A percentile compares a stretch with the other conserved stretches of the same genome.
These are phyloP conservation scores for Cepaea hortensis DNA, from an alignment of 2,888 invertebrate genomes.

Conservation along the genomic window DNA sequence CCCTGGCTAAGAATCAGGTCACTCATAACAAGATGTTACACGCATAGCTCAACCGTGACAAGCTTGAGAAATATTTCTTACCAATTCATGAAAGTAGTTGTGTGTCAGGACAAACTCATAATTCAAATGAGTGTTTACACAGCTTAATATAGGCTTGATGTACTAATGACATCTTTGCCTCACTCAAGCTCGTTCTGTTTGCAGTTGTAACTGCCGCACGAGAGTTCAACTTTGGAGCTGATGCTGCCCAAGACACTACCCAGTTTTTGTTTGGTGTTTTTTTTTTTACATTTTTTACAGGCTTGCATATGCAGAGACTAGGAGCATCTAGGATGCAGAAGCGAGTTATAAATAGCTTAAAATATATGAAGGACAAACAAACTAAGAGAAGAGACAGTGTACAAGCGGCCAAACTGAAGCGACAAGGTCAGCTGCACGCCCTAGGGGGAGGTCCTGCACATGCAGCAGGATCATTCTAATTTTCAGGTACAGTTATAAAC, in stretches of 20 bases:
- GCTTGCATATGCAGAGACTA: neutral
- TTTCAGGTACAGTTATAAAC: too few relatives aligned
- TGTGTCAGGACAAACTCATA: too few relatives aligned
- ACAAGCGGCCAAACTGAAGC: neutral
- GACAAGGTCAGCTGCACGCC: neutral
- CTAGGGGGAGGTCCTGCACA: too few relatives aligned
- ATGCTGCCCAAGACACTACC: too few relatives aligned
- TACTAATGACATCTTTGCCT: neutral
- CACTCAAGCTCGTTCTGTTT: neutral
- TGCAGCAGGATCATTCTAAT: too few relatives aligned
- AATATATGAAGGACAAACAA: neutral
- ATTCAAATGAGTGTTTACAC: too few relatives aligned
- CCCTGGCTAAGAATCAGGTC: neutral
- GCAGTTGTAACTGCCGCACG: neutral
- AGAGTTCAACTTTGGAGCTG: too few relatives aligned
- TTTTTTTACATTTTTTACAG: too few relatives aligned
- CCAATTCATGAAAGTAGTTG: neutral
- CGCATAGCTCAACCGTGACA: too few relatives aligned
- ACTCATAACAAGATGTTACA: neutral
- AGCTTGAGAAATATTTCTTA: too few relatives aligned
- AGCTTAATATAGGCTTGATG: too few relatives aligned
- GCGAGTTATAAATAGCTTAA: neutral
- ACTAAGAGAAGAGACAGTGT: neutral
- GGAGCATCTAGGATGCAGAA: neutral
- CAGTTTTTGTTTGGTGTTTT: too few relatives aligned